Base-by-base conservation (phyloP, 2,888 invertebrate genomes). In the Limnephilus rhombicus region DNA sequence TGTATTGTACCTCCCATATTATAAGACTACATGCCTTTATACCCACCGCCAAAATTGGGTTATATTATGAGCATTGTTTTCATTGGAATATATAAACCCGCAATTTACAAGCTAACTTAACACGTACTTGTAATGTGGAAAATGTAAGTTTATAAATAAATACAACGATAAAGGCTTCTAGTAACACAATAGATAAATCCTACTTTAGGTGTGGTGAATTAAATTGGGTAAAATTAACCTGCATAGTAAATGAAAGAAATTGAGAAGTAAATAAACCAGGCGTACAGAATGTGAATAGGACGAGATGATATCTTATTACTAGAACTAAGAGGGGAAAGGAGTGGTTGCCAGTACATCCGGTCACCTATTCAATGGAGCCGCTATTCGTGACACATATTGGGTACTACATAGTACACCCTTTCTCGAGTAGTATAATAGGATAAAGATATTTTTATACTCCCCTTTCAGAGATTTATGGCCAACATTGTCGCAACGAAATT, bases 361-460 rank as follows among this genome's bases (percentile, higher is more conserved):
- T 91, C 92, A 91, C 92, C 83, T 86, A 90, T 91, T 91, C 49
- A 87, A 92, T 91, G 89, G 92, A 83, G 85, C 88, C 89, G 31
- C 83, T 85, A 90, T 91, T 85, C 91, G 85, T 90, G 91, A 92
- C 93, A 93, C 93, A 93, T 92, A 93, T 93, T 92, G 93, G 93
- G 91, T 88, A 93, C 49, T 90, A 91, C 91, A 90, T 88, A 93
- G 80, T 90, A 91, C 91, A 90, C 90, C 92, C 93, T 92, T 92
- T 92, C 90, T 90, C 80, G 90, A 92, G 68, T 68, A 89, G 89
- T 86, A 92, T 93, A 93, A 93, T 93, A 92, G 93, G 93, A 91
- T 92, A 91, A 91, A 93, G 91, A 92, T 92, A 93, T 93, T 93
- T 93, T 93, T 93, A 89, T 87, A 89, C 91, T 82, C 87, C 90